Conservation (phyloP, 2,113 vertebrate genomes). For the Rhabdornis inornatus region DNA sequence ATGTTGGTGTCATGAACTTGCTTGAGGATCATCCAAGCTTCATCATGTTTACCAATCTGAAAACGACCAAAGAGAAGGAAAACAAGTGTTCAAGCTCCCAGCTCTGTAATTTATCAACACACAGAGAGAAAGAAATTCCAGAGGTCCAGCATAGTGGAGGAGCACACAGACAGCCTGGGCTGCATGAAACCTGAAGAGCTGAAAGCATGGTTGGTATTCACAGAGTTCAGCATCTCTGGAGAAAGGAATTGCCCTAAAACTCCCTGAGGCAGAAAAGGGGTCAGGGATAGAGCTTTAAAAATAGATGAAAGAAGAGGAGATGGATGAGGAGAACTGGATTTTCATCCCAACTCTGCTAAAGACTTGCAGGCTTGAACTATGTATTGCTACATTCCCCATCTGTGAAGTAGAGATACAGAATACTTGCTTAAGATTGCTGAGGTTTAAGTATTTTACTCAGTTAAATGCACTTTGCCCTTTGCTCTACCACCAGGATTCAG, state of each 20-base stretch:
- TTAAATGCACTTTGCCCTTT: neutral
- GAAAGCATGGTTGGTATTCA: neutral
- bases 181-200: neutral
- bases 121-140: neutral
- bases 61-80: conserved; percentile 7
- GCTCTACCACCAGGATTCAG: neutral
- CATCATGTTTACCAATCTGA: conserved; percentile 91
- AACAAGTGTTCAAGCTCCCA: neutral
- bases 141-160: neutral
- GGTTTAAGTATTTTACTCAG: neutral
- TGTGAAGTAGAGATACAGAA: neutral
- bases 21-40: conserved; percentile 98
- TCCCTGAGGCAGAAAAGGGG: neutral
- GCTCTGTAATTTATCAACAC: neutral
- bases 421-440: neutral
- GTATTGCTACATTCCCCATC: neutral
- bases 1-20: conserved; percentile 96
- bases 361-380: neutral
- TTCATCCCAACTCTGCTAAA: neutral
- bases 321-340: neutral
- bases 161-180: neutral
- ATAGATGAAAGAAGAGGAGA: neutral
- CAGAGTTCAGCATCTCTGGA: neutral
- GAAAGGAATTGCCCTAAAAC: neutral
- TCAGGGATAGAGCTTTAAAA: neutral